Conservation (phyloP, 2,113 vertebrate species). For the Centropristis striata region DNA sequence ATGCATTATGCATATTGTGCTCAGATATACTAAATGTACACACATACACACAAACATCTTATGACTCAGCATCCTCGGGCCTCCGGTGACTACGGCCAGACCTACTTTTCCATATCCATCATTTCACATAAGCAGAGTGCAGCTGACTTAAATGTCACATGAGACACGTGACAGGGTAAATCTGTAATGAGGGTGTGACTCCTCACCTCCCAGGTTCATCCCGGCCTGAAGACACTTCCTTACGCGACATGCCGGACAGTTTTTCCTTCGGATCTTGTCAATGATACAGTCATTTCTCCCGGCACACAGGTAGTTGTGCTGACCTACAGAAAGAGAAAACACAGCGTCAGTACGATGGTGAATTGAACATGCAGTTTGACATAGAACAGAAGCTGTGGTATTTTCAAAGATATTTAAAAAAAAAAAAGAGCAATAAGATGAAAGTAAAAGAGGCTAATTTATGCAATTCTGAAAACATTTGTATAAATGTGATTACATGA, state of each 20-base stretch:
- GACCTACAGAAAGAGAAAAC: conserved; percentile 86
- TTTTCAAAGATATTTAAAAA: conserved; percentile 4
- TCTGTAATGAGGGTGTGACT: conserved; percentile 42
- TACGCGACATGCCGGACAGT: conserved; percentile 98
- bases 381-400: conserved; percentile 8
- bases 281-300: conserved; percentile 99
- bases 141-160: conserved; percentile 64
- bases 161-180: conserved; percentile 48
- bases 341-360: conserved; percentile 12
- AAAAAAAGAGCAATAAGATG: neutral
- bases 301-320: conserved; percentile 99
- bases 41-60: conserved; percentile 46
- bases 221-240: conserved; percentile 99
- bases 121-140: conserved; percentile 38
- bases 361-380: conserved; percentile 7
- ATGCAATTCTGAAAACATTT: neutral
- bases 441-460: neutral
- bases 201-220: conserved; percentile 98
- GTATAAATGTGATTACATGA: conserved; percentile 3
- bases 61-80: conserved; percentile 63
- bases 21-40: conserved; percentile 34
- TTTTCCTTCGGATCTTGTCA: conserved; percentile 99
- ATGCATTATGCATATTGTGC: conserved; percentile 41
- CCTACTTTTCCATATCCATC: conserved; percentile 56
- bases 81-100: conserved; percentile 51